phyloP scores from a whole-genome alignment of 1,140 invertebrate genomes.

The Pteromalus puparum region DNA sequence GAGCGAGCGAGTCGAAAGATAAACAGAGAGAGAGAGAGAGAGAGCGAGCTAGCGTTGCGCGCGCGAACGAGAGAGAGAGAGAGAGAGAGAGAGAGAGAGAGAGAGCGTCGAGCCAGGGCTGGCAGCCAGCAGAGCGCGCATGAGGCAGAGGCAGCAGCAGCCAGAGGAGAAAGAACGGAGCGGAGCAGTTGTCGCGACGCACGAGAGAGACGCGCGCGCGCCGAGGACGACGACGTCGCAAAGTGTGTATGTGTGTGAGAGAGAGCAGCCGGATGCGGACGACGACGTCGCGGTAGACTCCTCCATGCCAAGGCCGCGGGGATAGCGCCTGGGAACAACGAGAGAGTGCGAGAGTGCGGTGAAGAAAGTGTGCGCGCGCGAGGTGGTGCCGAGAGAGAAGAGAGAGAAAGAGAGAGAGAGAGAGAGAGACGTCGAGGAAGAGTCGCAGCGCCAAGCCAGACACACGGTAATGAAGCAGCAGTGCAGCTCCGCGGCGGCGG shows the following conservation, averaged over 20 bases:
- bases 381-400: background rate
- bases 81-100: slow-evolving; percentile 45
- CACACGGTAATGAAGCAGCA: background rate
- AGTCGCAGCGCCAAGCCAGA: background rate
- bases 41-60: slow-evolving; percentile 39
- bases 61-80: slow-evolving; percentile 26
- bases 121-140: slow-evolving; percentile 23
- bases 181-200: slow-evolving; percentile 48
- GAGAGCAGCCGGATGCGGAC: slow-evolving; percentile 47
- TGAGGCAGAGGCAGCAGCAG: background rate
- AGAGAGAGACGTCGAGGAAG: background rate
- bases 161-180: slow-evolving; percentile 53
- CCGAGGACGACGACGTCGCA: slow-evolving; percentile 40
- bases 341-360: background rate
- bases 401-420: background rate
- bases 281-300: slow-evolving; percentile 12
- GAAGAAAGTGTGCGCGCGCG: background rate
- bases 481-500: background rate
- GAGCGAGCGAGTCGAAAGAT: slow-evolving; percentile 5
- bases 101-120: slow-evolving; percentile 3
- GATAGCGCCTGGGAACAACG: background rate
- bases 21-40: slow-evolving; percentile 48
- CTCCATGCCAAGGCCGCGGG: slow-evolving; percentile 43
- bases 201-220: slow-evolving; percentile 45
- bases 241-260: slow-evolving; percentile 28